Evolutionary conservation across 2,797 vertebrate genomes (phyloP), one percentile per base, ranked within the genome.

Genomic region (Pseudochaenichthys georgianus): DNA sequence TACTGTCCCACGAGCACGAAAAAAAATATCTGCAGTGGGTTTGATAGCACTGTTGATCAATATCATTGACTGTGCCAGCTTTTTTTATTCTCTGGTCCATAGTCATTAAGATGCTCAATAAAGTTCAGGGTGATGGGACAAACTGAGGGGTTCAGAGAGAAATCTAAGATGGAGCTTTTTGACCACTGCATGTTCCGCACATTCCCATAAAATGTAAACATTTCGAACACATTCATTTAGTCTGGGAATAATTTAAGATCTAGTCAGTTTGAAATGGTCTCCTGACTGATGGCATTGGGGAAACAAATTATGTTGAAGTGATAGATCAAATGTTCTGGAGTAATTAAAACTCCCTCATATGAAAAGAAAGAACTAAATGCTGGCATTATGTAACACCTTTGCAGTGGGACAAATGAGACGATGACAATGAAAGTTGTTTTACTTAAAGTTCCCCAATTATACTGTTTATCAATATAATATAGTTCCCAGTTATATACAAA

Each of bases 11-110:
- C 43, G 75, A 81, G 80, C 48, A 38, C 21, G 53, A 72, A 69
- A 75, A 79, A 34, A 80, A 85, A 77, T 74, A 83, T 87, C 86
- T 87, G 84, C 81, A 75, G 64, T 62, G 59, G 59, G 64, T 48
- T 21, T 70, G 82, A 90, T 83, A 72, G 81, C 65, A 6, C 50
- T n/a, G 57, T 12, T 79, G 82, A 90, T 92, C 84, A 48, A 87
- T 85, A 90, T 74, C 65, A 65, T 80, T 21, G 74, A 80, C 3
- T 1, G 38, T 57, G 70, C 64, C 78, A 64, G 62, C 58, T 80
- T 81, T 76, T 74, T 74, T 63, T 3, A 68, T 59, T 66, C 47
- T 50, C n/a, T 28, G 53, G 10, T 45, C 57, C 60, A 41, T 2
- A 48, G 54, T 73, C 80, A 65, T 81, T 78, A 83, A 79, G 55